Percentiles rank a stretch among this genome's conserved stretches.
Evolutionary conservation across 1,140 invertebrate species (phyloP).

Genomic region (Drosophila grimshawi): DNA sequence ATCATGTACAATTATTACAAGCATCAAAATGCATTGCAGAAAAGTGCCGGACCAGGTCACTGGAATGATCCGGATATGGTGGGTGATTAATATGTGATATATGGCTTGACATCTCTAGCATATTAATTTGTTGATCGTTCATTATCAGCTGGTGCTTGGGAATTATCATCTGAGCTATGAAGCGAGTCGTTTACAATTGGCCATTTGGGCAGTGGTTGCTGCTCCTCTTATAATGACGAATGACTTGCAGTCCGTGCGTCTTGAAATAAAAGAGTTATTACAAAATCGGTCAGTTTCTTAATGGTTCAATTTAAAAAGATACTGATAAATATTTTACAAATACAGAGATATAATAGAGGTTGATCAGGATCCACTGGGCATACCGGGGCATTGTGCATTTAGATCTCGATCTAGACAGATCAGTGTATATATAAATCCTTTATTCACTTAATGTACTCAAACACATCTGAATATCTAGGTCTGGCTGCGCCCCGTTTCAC

Average conservation of each 20-base stretch:
- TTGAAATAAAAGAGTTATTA: conserved; percentile 95
- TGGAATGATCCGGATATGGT: conserved; percentile 99
- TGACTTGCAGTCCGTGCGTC: conserved; percentile 94
- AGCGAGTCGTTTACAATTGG: conserved; percentile 98
- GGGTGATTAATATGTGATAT: conserved; percentile 30
- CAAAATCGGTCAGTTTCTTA: conserved; percentile 87
- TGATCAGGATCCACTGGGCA: conserved; percentile 91
- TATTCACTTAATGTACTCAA: background rate
- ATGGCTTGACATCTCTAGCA: background rate
- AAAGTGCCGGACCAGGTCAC: conserved; percentile 95
- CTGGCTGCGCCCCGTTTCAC: conserved; percentile 55
- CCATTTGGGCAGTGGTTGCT: conserved; percentile 98
- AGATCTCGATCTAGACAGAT: conserved; percentile 20
- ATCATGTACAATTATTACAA: conserved; percentile 97
- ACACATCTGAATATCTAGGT: conserved; percentile 24
- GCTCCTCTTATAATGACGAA: conserved; percentile 98
- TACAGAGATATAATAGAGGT: conserved; percentile 96
- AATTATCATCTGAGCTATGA: conserved; percentile 98
- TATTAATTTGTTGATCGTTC: background rate
- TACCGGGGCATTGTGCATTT: conserved; percentile 25
- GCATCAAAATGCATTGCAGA: conserved; percentile 93
- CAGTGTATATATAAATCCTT: background rate
- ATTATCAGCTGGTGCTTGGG: conserved; percentile 93
- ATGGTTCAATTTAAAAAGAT: background rate
- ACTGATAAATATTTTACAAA: background rate